Conservation (phyloP, 2,797 vertebrate genomes). For the Pangasius djambal region DNA sequence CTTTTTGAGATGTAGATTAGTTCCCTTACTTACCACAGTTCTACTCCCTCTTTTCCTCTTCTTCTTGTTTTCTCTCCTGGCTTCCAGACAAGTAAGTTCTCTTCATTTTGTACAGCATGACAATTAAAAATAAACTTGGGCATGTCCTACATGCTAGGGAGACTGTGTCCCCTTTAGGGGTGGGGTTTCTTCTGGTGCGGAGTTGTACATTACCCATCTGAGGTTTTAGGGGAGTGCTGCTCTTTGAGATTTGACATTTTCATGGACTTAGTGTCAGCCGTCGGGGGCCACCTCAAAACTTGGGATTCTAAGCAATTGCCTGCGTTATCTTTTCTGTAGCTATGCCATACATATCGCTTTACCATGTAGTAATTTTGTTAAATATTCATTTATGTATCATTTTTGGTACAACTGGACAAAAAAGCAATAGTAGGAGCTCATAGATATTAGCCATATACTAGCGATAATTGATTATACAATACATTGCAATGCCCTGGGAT, state of each 20-base stretch:
- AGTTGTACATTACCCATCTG: neutral
- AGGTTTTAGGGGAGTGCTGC: neutral
- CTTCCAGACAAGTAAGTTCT: neutral
- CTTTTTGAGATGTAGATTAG: neutral
- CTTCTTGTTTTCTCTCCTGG: neutral
- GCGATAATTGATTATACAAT: neutral
- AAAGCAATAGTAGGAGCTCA: neutral
- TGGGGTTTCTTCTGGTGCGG: neutral
- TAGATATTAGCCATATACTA: neutral
- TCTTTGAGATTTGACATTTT: neutral
- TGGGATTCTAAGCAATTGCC: neutral
- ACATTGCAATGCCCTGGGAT: neutral
- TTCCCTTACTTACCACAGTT: neutral
- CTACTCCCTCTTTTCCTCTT: too few species aligned
- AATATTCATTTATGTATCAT: neutral
- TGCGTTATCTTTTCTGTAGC: neutral
- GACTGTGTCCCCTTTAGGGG: neutral
- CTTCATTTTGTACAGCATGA: neutral
- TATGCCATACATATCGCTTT: neutral
- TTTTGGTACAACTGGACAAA: neutral
- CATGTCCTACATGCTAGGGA: neutral
- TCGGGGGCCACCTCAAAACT: neutral
- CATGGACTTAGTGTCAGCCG: neutral
- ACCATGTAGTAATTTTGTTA: neutral
- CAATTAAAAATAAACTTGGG: neutral